Conservation (phyloP, 2,888 invertebrate genomes). For the Spialia ferax region DNA sequence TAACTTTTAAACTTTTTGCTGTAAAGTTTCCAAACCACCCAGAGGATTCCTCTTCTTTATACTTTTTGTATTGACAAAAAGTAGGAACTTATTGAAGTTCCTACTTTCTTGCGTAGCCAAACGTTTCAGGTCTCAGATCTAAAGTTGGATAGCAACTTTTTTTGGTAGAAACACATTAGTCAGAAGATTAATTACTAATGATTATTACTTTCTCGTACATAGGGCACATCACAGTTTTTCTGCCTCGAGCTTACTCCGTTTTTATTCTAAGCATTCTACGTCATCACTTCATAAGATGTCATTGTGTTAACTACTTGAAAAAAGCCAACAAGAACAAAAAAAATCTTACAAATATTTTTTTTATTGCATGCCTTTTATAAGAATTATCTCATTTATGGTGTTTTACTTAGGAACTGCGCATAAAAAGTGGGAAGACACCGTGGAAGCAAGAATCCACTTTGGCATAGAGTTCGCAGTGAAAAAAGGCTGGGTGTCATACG, state of each 20-base stretch:
- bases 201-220: no score
- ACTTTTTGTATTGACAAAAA: conserved; percentile 34
- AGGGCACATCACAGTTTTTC: no score
- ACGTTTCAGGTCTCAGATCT: conserved; percentile 15
- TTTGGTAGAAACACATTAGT: no score
- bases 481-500: conserved; percentile 57
- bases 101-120: conserved; percentile 18
- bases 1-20: conserved; percentile 38
- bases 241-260: no score
- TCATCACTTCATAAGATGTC: no score
- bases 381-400: background rate
- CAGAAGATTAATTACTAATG: no score
- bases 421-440: conserved; percentile 53
- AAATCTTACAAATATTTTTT: background rate
- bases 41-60: conserved; percentile 29
- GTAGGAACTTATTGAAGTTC: no score
- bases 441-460: conserved; percentile 58
- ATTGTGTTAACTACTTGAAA: no score
- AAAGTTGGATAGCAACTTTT: background rate
- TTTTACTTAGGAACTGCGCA: conserved; percentile 10
- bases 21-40: conserved; percentile 36
- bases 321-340: no score
- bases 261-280: no score
- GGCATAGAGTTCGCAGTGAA: conserved; percentile 64
- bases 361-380: background rate